Conservation (phyloP, 2,888 invertebrate genomes). For the Eumacrocentrus americanus region DNA sequence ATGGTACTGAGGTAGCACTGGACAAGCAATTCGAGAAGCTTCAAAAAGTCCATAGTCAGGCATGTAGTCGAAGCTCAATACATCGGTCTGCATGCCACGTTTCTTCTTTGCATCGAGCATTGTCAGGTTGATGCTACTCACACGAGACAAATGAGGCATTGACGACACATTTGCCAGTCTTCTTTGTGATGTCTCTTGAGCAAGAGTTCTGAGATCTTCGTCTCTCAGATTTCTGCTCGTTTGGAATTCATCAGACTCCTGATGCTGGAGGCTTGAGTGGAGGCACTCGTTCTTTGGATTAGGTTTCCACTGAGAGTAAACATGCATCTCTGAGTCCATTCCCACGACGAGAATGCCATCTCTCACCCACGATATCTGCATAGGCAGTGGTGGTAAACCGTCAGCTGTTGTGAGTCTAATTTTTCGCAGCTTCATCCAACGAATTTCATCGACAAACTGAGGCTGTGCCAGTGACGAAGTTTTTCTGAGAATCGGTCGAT, state of each 20-base stretch:
- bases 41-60: conserved; percentile 95
- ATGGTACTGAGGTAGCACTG: conserved; percentile 98
- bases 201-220: conserved; percentile 72
- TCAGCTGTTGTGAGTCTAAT: conserved; percentile 93
- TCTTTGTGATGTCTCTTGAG: conserved; percentile 72
- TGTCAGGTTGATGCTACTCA: conserved; percentile 84
- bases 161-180: conserved; percentile 76
- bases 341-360: conserved; percentile 98
- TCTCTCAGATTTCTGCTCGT: conserved; percentile 76
- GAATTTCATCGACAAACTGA: conserved; percentile 87
- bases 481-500: conserved; percentile 85
- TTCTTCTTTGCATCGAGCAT: conserved; percentile 76
- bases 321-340: conserved; percentile 99
- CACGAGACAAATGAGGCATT: conserved; percentile 81
- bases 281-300: conserved; percentile 62
- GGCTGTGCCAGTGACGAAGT: conserved; percentile 91
- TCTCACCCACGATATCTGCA: conserved; percentile 98
- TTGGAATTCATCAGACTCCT: conserved; percentile 74
- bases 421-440: conserved; percentile 95
- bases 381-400: conserved; percentile 93
- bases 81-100: conserved; percentile 63
- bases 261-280: conserved; percentile 55
- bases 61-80: conserved; percentile 75
- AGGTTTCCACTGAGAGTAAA: conserved; percentile 97
- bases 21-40: conserved; percentile 95